Evolutionary conservation across 2,888 invertebrate genomes (phyloP), one percentile per base, ranked within the genome.

Genomic region (Diloba caeruleocephala): DNA sequence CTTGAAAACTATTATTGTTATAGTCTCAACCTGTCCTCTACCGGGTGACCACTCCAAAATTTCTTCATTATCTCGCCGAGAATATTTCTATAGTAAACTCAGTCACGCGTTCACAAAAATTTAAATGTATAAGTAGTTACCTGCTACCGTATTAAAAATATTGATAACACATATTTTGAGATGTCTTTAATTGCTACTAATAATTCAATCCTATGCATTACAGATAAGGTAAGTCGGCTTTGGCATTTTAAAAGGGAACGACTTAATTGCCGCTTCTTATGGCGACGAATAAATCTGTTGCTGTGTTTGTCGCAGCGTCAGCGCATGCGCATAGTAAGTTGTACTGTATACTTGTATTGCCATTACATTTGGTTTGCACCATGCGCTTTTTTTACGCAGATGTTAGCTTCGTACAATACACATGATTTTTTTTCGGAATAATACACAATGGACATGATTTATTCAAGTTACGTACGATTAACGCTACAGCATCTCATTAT

Each of bases 81-180:
- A 83, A 78, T 84, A 85, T 83, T 83, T 85, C 79, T 84, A 79
- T 90, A 89, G 89, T 84, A 85, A 88, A 84, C 85, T 79, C 85
- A 90, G 88, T 88, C 88, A 90, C 84, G 92, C 90, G 87, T 85
- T 84, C 84, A 88, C 87, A n/a, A 84, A 87, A 89, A 92, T 92
- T 90, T 89, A 80, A 90, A 91, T 90, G 81, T 72, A 82, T 87
- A 85, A 89, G 84, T 80, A 74, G 92, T 90, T 92, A 89, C 92
- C 85, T 85, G 92, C 92, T 93, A 90, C 92, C 85, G 92, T 91
- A 89, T 91, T 91, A 89, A 90, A 84, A 89, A 89, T 89, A 90
- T 91, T 90, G 92, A 92, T 92, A 91, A 89, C 82, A 80, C 78
- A 84, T 87, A 89, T 88, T 90, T 88, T 86, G 85, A 81, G 84